Conservation (phyloP, 2,888 invertebrate species). For the Acleris holmiana region DNA sequence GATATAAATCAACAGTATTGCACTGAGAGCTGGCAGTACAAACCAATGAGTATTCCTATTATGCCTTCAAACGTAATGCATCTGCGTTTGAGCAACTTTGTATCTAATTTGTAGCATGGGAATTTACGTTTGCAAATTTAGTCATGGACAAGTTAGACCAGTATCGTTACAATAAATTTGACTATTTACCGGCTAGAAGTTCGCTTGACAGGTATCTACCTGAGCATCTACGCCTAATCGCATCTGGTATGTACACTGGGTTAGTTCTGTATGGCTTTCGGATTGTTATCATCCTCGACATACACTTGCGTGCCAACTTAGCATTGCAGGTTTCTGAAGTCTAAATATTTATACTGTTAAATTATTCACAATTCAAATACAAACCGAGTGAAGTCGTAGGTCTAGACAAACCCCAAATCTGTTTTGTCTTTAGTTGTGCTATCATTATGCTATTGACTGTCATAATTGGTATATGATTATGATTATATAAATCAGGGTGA, state of each 20-base stretch:
- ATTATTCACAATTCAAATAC: conserved; percentile 7
- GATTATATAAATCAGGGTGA: conserved; percentile 26
- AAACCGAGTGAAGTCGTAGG: background rate
- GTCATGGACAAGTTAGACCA: background rate
- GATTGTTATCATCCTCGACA: background rate
- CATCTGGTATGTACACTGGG: conserved; percentile 7
- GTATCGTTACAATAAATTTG: conserved; percentile 18
- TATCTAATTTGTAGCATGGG: background rate
- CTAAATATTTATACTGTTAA: background rate
- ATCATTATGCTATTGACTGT: conserved; percentile 10
- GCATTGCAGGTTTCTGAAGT: background rate
- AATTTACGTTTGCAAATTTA: background rate
- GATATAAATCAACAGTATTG: conserved; percentile 18
- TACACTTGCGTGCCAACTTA: background rate
- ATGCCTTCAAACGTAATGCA: conserved; percentile 9
- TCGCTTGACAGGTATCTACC: conserved; percentile 21
- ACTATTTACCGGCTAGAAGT: conserved; percentile 11
- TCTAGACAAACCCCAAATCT: background rate
- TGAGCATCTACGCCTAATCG: conserved; percentile 22
- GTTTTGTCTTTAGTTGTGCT: background rate
- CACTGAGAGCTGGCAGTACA: conserved; percentile 8
- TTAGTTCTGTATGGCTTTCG: too few species aligned
- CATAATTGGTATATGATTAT: conserved; percentile 3
- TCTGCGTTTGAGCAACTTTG: background rate
- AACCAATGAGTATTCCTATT: conserved; percentile 16